A percentile compares a stretch with the other conserved stretches of the same genome.
These are phyloP conservation scores for Cotesia chilonis DNA, from an alignment of 1,140 invertebrate species.

Conservation along the genomic window DNA sequence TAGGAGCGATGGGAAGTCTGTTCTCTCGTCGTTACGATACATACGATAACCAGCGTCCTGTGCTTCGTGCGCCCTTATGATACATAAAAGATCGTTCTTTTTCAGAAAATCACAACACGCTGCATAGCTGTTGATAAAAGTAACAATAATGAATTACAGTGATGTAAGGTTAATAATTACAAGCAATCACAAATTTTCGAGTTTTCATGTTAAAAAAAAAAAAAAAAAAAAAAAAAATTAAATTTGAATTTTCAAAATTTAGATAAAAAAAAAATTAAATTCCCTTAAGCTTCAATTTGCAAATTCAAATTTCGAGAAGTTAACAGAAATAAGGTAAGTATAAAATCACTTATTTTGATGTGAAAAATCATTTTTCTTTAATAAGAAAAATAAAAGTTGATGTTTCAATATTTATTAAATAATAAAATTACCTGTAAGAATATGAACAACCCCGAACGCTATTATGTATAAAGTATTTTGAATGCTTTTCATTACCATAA, in stretches of 20 bases:
- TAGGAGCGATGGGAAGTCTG: constrained; percentile 99
- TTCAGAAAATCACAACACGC: constrained; percentile 99
- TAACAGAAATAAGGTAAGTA: too few relatives aligned
- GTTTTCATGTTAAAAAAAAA: too few relatives aligned
- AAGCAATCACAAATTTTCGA: too few relatives aligned
- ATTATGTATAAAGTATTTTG: constrained; percentile 99
- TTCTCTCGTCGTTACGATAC: constrained; percentile 99
- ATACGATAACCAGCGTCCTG: constrained; percentile 99
- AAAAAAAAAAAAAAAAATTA: too few relatives aligned
- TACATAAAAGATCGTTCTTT: constrained; percentile 99
- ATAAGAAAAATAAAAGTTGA: too few relatives aligned
- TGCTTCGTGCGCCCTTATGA: constrained; percentile 99
- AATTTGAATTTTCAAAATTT: too few relatives aligned
- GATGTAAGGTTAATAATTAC: too few relatives aligned
- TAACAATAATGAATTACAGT: background rate
- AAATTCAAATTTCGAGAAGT: too few relatives aligned
- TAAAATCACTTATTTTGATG: too few relatives aligned
- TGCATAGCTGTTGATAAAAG: constrained; percentile 85
- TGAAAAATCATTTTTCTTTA: too few relatives aligned
- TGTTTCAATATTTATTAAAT: background rate
- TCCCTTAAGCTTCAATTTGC: too few relatives aligned
- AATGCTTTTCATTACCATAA: constrained; percentile 99
- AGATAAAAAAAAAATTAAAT: too few relatives aligned
- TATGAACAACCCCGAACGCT: constrained; percentile 99
- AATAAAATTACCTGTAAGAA: constrained; percentile 87